Evolutionary conservation across 2,888 invertebrate species (phyloP), one percentile per base, ranked within the genome.

Genomic region (Acutogordius australiensis): DNA sequence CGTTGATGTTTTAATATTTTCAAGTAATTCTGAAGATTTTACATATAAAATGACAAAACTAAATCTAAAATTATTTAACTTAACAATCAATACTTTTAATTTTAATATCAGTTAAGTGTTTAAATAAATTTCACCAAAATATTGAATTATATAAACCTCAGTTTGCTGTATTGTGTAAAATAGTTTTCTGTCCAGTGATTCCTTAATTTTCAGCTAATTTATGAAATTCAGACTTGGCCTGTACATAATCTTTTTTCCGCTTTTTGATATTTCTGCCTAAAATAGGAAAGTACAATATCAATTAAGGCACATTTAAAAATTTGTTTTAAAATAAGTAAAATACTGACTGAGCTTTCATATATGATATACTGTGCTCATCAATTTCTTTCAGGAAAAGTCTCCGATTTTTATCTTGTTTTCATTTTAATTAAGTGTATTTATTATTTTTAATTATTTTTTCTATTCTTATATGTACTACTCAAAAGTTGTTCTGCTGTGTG

Each of bases 341-440:
- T n/a, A n/a, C 4, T 51, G 4, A 51, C 51, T 51, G 51, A 23
- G 51, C 51, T 51, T 51, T 51, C 51, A 51, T 51, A 23, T 51
- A 51, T 13, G 51, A 13, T 23, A 51, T n/a, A 51, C 51, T 51
- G 4, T 51, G 51, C 23, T 51, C 51, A n/a, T 51, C 51, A n/a
- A 51, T 51, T 4, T 8, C 13, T 13, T 51, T 23, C 23, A 13
- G 8, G 51, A 51, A n/a, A n/a, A n/a, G n/a, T n/a, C n/a, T n/a
- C n/a, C n/a, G n/a, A n/a, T n/a, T n/a, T n/a, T n/a, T n/a, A n/a
- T n/a, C n/a, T n/a, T n/a, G n/a, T n/a, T n/a, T n/a, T n/a, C n/a
- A n/a, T n/a, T n/a, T n/a, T n/a, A n/a, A n/a, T n/a, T n/a, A n/a
- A n/a, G n/a, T n/a, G n/a, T n/a, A n/a, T n/a, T n/a, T n/a, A n/a